Conservation (phyloP, 1,140 invertebrate genomes). For the Drosophila carrolli region DNA sequence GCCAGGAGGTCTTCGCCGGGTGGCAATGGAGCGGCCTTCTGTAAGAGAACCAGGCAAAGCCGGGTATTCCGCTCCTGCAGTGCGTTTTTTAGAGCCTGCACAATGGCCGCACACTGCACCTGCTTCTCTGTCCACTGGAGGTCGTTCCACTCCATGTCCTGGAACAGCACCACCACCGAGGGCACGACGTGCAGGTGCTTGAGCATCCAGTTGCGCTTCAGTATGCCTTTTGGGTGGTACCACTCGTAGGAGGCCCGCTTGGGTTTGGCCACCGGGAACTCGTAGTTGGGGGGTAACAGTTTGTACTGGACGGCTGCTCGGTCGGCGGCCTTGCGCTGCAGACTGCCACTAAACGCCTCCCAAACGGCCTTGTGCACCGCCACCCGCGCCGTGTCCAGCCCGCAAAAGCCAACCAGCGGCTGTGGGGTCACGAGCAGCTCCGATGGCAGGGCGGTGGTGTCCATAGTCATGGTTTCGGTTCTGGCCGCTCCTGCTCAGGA, state of each 20-base stretch:
- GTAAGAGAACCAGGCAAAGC: slow-evolving; percentile 95
- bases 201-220: slow-evolving; percentile 97
- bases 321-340: slow-evolving; percentile 66
- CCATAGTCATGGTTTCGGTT: slow-evolving; percentile 71
- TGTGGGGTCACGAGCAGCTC: slow-evolving; percentile 92
- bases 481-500: slow-evolving; percentile 17
- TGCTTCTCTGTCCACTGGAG: slow-evolving; percentile 96
- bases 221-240: slow-evolving; percentile 98
- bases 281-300: slow-evolving; percentile 90
- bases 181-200: slow-evolving; percentile 97
- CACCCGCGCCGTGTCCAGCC: slow-evolving; percentile 93
- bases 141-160: slow-evolving; percentile 99
- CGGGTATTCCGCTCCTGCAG: slow-evolving; percentile 91
- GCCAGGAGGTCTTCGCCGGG: slow-evolving; percentile 94
- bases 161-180: slow-evolving; percentile 96
- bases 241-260: slow-evolving; percentile 97
- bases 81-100: slow-evolving; percentile 91
- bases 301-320: slow-evolving; percentile 94
- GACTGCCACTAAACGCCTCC: slow-evolving; percentile 94
- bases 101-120: slow-evolving; percentile 94
- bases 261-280: slow-evolving; percentile 95
- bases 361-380: slow-evolving; percentile 95
- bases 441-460: slow-evolving; percentile 89
- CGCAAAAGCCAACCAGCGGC: slow-evolving; percentile 93
- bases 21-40: slow-evolving; percentile 91